A percentile compares a stretch with the other conserved stretches of the same genome.
Conservation (phyloP, 2,888 invertebrate species). For the Abscondita cerata region DNA sequence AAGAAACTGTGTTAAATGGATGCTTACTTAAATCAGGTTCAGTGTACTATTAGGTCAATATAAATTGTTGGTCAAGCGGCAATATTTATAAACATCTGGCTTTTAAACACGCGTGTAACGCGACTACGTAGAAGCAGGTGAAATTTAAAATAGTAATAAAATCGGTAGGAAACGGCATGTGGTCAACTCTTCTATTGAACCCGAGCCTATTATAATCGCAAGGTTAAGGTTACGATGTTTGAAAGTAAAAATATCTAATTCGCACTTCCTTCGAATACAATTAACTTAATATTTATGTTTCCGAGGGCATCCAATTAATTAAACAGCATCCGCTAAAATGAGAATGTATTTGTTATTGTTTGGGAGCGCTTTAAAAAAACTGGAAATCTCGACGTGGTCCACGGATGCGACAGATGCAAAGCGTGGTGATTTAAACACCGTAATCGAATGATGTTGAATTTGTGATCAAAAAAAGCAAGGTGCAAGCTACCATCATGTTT, state of each 20-base stretch:
- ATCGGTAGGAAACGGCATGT: slow-evolving; percentile 31
- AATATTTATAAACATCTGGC: slow-evolving; percentile 28
- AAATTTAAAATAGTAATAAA: slow-evolving; percentile 28
- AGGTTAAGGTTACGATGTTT: slow-evolving; percentile 28
- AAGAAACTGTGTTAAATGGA: background rate
- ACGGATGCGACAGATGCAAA: slow-evolving; percentile 38
- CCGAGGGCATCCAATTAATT: too few relatives aligned
- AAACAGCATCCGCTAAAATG: background rate
- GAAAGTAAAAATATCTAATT: slow-evolving; percentile 16
- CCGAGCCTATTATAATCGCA: slow-evolving; percentile 13
- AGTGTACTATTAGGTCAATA: slow-evolving; percentile 21
- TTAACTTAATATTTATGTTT: too few relatives aligned
- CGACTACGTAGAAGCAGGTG: slow-evolving; percentile 33
- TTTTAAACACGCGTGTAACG: background rate
- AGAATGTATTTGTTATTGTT: slow-evolving; percentile 14
- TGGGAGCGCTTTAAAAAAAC: background rate
- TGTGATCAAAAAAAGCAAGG: slow-evolving; percentile 45
- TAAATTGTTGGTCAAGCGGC: slow-evolving; percentile 7
- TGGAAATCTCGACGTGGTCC: slow-evolving; percentile 21
- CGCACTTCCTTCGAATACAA: background rate
- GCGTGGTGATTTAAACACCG: slow-evolving; percentile 43
- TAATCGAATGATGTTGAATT: slow-evolving; percentile 47
- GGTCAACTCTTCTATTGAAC: slow-evolving; percentile 20
- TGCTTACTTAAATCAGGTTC: slow-evolving; percentile 16
- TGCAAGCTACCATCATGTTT: slow-evolving; percentile 39